Evolutionary conservation across 2,888 invertebrate genomes (phyloP), one percentile per base, ranked within the genome.

Genomic region (Mesorhabditis sp.): DNA sequence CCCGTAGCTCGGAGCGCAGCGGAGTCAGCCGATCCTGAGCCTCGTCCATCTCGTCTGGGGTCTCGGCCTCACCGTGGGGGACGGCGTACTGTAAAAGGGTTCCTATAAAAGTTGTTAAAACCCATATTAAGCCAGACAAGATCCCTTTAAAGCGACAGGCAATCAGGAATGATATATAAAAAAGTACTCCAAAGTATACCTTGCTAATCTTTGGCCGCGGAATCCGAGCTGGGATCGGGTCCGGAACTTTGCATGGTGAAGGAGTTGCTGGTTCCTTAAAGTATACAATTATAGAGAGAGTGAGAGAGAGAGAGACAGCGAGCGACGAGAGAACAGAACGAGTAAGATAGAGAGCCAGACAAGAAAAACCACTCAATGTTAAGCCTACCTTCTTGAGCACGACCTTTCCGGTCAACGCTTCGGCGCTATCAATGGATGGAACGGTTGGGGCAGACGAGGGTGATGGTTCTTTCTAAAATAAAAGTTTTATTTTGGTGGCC

Each of bases 121-220:
- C 28, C 28, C 28, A 28, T 28, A 1, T 28, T 28, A 28, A 28
- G 28, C 28, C 28, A 28, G 2, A 28, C 28, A 28, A 28, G 28
- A 1, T 28, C 28, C 28, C 2, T 28, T 28, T 28, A 28, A 28
- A 28, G 28, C n/a, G 28, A 28, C 28, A 28, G 28, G 28, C 28
- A 28, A 2, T 28, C 28, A 28, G 2, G 28, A 28, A 28, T 28
- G 28, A 28, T 28, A 28, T 28, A 28, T 28, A 28, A 28, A 28
- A 28, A 28, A 43, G 65, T 50, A 15, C 5, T 28, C 13, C 10
- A 45, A 6, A 44, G 63, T 43, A 67, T 58, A 76, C 83, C 71
- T 80, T 80, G 67, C 74, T 72, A 45, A 85, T 75, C 67, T 85
- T 85, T 5, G 85, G 85, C 43, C 85, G 65, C n/a, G 85, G 85